These are phyloP conservation scores for Brachyhypopomus occidentalis DNA, from an alignment of 2,113 vertebrate genomes.

Conservation along the genomic window DNA sequence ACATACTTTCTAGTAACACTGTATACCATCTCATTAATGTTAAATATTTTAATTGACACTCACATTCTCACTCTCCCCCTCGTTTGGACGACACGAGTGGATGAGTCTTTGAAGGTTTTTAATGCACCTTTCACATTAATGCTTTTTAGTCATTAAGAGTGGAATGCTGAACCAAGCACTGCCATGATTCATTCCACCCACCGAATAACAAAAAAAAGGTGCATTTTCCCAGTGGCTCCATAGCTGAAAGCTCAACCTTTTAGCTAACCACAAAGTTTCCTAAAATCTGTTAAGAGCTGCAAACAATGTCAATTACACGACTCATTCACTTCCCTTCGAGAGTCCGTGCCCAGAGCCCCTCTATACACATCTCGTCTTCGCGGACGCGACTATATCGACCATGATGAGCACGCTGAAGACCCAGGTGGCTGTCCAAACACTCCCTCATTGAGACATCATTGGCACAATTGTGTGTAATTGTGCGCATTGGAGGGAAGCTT, in stretches of 20 bases:
- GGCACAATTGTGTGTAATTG: conserved; percentile 29
- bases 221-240: conserved; percentile 36
- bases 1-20: no score
- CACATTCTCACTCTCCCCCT: conserved; percentile 26
- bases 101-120: conserved; percentile 53
- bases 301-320: conserved; percentile 49
- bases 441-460: conserved; percentile 21
- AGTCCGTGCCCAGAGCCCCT: conserved; percentile 4
- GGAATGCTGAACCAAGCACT: conserved; percentile 48
- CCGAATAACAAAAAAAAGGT: conserved; percentile 43
- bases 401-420: conserved; percentile 29
- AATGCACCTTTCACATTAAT: conserved; percentile 52
- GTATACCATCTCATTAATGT: conserved; percentile 35
- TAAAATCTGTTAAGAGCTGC: conserved; percentile 44
- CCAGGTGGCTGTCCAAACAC: conserved; percentile 1
- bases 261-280: conserved; percentile 28
- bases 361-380: conserved; percentile 5
- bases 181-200: conserved; percentile 54
- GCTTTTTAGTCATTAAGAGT: conserved; percentile 53
- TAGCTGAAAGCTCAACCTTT: conserved; percentile 49
- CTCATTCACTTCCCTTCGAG: conserved; percentile 8
- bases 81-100: not conserved
- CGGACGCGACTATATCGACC: conserved; percentile 21
- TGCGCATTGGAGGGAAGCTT: conserved; percentile 22
- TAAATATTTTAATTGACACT: conserved; percentile 38